Base-by-base conservation (phyloP, 1,140 invertebrate species). In the Leguminivora glycinivorella region DNA sequence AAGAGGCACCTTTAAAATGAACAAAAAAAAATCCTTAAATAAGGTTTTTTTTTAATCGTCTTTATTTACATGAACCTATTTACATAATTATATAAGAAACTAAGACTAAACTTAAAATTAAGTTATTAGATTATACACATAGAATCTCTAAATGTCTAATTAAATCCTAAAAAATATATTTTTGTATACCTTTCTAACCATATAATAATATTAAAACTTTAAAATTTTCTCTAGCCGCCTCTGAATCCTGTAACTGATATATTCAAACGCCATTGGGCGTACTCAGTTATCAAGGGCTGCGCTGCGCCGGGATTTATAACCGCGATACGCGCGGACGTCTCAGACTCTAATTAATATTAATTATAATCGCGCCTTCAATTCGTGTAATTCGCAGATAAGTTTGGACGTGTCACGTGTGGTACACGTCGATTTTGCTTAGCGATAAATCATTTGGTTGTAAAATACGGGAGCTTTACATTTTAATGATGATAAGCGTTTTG, bases 311-410 rank as follows among this genome's bases (percentile, higher is more conserved):
- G 89, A 91, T 91, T 91, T 91, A 91, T 91, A 88, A 91, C 86
- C 83, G 87, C 87, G 89, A 91, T 91, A 91, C 86, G 87, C 84
- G 83, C 88, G 87, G 85, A 83, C 78, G 83, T 78, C 83, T 90
- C 88, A 90, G 88, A 88, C 87, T 87, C 86, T 88, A 91, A 89
- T 89, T 88, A 91, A 91, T 89, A 91, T 89, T 89, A 88, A 91
- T 89, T 88, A 91, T 86, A 73, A 78, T 83, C 86, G 88, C 87
- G 88, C 87, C 87, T 91, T 83, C 89, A 88, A 91, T 89, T 89
- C 89, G 84, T 87, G 87, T 89, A 91, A 88, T 88, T 85, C 83
- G 82, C 83, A 88, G 88, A 89, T 91, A 90, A 73, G 70, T 40
- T 67, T 43, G 34, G 19, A 67, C 69, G 17, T 72, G 68, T 74